Conservation (phyloP, 2,113 vertebrate genomes). For the Hyaena hyaena region DNA sequence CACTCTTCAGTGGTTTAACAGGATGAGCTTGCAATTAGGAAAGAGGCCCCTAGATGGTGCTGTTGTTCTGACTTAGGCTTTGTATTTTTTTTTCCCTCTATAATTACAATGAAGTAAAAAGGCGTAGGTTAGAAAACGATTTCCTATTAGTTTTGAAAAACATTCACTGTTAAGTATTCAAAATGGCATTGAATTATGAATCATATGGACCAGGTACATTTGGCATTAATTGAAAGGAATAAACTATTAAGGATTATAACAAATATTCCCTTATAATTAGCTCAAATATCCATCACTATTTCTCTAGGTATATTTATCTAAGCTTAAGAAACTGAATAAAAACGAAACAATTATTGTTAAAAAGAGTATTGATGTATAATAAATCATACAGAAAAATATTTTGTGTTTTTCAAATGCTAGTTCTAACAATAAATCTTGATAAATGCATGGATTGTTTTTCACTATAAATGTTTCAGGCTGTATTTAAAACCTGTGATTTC, state of each 20-base stretch:
- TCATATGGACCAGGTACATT: background rate
- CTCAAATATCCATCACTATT: conserved; percentile 52
- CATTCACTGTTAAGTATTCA: conserved; percentile 33
- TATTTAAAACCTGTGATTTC: conserved; percentile 26
- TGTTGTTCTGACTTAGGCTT: conserved; percentile 61
- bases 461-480: conserved; percentile 29
- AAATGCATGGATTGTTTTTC: background rate
- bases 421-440: conserved; percentile 59
- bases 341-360: conserved; percentile 14
- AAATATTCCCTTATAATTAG: background rate
- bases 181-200: conserved; percentile 55
- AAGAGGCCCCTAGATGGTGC: conserved; percentile 79
- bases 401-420: conserved; percentile 29
- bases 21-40: conserved; percentile 53
- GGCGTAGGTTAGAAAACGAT: conserved; percentile 49
- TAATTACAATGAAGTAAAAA: conserved; percentile 48
- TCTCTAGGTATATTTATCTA: conserved; percentile 74
- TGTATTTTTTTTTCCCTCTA: conserved; percentile 43
- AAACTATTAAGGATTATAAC: conserved; percentile 54
- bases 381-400: background rate
- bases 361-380: background rate
- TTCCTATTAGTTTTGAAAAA: conserved; percentile 52
- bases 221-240: conserved; percentile 67
- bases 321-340: conserved; percentile 74
- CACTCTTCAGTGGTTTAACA: background rate